Percentiles rank a stretch among this genome's conserved stretches.
Conservation (phyloP, 2,797 vertebrate genomes). For the Zenarchopterus dispar region DNA sequence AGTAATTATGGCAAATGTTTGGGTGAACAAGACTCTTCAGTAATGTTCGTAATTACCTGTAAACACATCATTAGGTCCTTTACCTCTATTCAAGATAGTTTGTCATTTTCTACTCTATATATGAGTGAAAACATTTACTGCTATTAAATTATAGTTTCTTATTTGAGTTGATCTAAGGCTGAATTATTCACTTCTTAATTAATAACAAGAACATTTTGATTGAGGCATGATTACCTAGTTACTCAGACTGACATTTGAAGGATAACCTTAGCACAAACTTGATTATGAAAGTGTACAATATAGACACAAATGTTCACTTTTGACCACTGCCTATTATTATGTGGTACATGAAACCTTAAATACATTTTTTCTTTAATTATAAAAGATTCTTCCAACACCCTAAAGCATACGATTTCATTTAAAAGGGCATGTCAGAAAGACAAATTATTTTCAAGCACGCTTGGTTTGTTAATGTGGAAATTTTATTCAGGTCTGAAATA, state of each 20-base stretch:
- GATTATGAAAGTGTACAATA: constrained; percentile 4
- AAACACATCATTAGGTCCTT: constrained; percentile 42
- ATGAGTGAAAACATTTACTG: neutral
- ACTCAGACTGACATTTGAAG: neutral
- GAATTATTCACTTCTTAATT: constrained; percentile 28
- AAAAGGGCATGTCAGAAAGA: constrained; percentile 44
- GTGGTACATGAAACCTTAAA: constrained; percentile 12
- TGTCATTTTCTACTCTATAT: constrained; percentile 1
- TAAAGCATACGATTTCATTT: constrained; percentile 34
- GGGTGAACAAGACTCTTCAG: constrained; percentile 25
- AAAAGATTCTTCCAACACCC: constrained; percentile 3
- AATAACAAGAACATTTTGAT: constrained; percentile 3
- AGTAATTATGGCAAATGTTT: constrained; percentile 37
- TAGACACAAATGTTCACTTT: constrained; percentile 14
- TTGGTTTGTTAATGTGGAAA: too few species aligned
- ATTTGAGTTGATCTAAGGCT: constrained; percentile 3
- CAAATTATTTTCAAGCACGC: constrained; percentile 27
- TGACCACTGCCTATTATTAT: neutral
- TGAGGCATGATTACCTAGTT: neutral
- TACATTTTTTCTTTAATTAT: neutral
- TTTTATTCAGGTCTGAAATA: too few species aligned
- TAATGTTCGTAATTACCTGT: constrained; percentile 57
- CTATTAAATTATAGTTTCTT: neutral
- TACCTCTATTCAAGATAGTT: constrained; percentile 16
- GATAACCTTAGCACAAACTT: neutral